A percentile compares a stretch with the other conserved stretches of the same genome.
These are phyloP conservation scores for Sanderia malayensis DNA, from an alignment of 30 jellyfish, hydroid and myxozoan genomes.

Conservation along the genomic window DNA sequence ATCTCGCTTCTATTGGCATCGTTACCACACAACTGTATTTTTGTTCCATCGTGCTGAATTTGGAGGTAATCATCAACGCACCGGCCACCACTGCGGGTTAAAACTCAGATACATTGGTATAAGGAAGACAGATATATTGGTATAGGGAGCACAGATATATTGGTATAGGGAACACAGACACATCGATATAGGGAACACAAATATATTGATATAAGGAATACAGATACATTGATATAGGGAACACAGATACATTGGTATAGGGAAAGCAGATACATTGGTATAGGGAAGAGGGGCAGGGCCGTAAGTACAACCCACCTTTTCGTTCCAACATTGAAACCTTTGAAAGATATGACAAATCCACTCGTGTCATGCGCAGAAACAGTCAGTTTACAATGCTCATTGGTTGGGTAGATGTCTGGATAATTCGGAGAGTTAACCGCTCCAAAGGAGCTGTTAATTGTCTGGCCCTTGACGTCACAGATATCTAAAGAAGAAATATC, in stretches of 20 bases:
- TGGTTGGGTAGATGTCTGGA: conserved; percentile 75
- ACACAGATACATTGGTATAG: no score
- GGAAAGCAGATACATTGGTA: no score
- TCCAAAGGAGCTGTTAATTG: conserved; percentile 64
- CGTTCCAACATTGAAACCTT: conserved; percentile 73
- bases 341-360: conserved; percentile 73
- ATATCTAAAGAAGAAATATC: conserved; percentile 79
- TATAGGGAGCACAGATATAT: no score
- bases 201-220: no score
- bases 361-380: conserved; percentile 59
- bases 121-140: no score
- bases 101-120: no score
- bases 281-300: no score
- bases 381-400: conserved; percentile 76
- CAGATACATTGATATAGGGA: no score
- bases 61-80: conserved; percentile 79
- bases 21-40: conserved; percentile 70
- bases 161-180: no score
- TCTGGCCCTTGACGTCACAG: conserved; percentile 70
- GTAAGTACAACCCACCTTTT: conserved; percentile 63
- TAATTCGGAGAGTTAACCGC: conserved; percentile 88
- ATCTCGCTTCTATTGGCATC: conserved; percentile 34
- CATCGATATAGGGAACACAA: no score
- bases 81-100: conserved; percentile 16
- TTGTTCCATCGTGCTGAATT: conserved; percentile 59